Evolutionary conservation across 2,888 invertebrate genomes (phyloP).

Genomic region (Osmoderma eremita): DNA sequence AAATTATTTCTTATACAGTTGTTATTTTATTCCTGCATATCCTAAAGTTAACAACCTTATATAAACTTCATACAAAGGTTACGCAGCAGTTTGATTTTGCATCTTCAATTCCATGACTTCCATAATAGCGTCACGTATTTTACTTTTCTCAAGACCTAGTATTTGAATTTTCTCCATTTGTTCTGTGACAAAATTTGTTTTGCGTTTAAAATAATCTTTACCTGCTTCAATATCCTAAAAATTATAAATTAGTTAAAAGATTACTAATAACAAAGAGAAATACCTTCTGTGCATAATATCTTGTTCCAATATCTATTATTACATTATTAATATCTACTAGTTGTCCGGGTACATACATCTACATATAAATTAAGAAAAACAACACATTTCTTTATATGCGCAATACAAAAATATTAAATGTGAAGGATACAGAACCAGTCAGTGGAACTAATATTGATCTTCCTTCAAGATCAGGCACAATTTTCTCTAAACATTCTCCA

Average conservation of each 20-base stretch:
- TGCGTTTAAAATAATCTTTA: constrained; percentile 92
- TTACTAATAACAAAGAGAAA: constrained; percentile 45
- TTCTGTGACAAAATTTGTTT: constrained; percentile 89
- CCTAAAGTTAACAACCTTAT: constrained; percentile 8
- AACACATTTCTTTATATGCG: background rate
- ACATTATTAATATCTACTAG: constrained; percentile 87
- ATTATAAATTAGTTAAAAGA: constrained; percentile 19
- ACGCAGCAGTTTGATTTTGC: constrained; percentile 50
- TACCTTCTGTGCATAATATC: constrained; percentile 95
- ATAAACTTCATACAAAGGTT: constrained; percentile 12
- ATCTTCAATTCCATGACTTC: constrained; percentile 82
- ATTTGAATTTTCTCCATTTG: constrained; percentile 94
- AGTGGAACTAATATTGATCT: constrained; percentile 92
- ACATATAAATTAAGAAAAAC: constrained; percentile 49
- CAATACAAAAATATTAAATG: constrained; percentile 32
- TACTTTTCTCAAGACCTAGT: constrained; percentile 83
- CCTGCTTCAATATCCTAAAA: constrained; percentile 79
- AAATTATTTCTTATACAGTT: constrained; percentile 43
- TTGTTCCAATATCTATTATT: constrained; percentile 95
- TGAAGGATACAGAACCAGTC: constrained; percentile 82
- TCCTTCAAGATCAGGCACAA: constrained; percentile 79
- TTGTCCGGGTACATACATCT: constrained; percentile 95
- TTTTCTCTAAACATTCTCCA: constrained; percentile 82
- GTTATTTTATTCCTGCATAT: constrained; percentile 14
- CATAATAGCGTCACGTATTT: constrained; percentile 80